phyloP scores from a whole-genome alignment of 2,888 invertebrate species.

The Amiota mariae region DNA sequence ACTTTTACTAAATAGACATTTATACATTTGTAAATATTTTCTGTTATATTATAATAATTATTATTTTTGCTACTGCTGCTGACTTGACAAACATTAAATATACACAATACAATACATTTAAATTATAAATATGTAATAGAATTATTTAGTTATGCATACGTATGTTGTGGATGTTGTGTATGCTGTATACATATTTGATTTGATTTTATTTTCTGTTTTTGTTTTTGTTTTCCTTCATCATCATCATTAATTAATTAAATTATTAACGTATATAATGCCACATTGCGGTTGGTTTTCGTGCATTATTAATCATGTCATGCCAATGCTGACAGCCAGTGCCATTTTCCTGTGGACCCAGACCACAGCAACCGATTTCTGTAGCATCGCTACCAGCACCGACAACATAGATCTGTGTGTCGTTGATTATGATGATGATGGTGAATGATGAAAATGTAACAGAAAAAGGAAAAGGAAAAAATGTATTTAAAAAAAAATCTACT shows the following conservation, averaged over 20 bases:
- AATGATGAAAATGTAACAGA: no score
- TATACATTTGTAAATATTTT: no score
- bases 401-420: conserved; percentile 67
- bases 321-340: conserved; percentile 83
- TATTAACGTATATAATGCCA: conserved; percentile 88
- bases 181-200: background rate
- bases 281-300: conserved; percentile 90
- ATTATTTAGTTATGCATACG: background rate
- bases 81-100: background rate
- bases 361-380: conserved; percentile 73
- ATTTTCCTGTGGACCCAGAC: conserved; percentile 73
- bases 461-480: no score
- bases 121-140: conserved; percentile 1
- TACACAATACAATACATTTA: no score
- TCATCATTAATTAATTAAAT: background rate
- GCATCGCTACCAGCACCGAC: conserved; percentile 73
- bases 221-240: no score
- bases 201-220: background rate
- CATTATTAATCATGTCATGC: conserved; percentile 90
- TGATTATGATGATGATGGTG: no score
- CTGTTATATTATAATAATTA: background rate
- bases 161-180: no score
- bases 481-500: no score
- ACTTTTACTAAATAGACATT: no score
- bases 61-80: background rate